Evolutionary conservation across 92 coral and sea anemone species (phyloP).

Genomic region (Porites lobata): DNA sequence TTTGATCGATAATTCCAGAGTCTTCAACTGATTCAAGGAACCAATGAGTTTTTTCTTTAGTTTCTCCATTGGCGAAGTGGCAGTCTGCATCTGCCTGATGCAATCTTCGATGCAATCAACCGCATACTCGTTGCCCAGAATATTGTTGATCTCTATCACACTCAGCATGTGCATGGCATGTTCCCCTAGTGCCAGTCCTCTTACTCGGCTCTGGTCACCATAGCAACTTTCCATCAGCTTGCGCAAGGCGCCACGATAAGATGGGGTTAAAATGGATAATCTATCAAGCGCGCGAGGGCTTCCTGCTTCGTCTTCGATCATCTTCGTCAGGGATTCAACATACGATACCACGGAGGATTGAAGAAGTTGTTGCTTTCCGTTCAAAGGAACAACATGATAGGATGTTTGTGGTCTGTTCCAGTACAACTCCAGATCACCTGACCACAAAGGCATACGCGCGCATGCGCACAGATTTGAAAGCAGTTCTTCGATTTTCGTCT

Average conservation of each 20-base stretch:
- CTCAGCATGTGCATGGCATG: conserved; percentile 92
- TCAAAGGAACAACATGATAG: conserved; percentile 64
- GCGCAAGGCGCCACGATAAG: conserved; percentile 87
- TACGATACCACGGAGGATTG: conserved; percentile 54
- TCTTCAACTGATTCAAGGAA: conserved; percentile 7
- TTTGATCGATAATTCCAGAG: conserved; percentile 37
- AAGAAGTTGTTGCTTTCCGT: conserved; percentile 49
- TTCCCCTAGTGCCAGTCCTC: conserved; percentile 90
- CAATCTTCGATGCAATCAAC: conserved; percentile 81
- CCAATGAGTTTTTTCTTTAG: conserved; percentile 67
- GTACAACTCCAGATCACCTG: conserved; percentile 73
- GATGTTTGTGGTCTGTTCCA: conserved; percentile 83
- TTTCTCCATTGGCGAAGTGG: conserved; percentile 87
- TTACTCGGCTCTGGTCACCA: conserved; percentile 66
- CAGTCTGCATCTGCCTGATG: conserved; percentile 71
- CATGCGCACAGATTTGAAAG: conserved; percentile 74
- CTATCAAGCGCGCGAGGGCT: conserved; percentile 61
- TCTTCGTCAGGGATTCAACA: conserved; percentile 33
- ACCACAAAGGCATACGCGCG: conserved; percentile 76
- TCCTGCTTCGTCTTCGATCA: conserved; percentile 52
- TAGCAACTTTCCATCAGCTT: conserved; percentile 82
- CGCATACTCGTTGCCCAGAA: conserved; percentile 82
- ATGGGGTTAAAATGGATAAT: conserved; percentile 59
- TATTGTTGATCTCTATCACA: conserved; percentile 82
- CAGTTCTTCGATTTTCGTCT: conserved; percentile 52